Evolutionary conservation across 2,888 invertebrate species (phyloP).

Genomic region (Oxyscelio sp.): DNA sequence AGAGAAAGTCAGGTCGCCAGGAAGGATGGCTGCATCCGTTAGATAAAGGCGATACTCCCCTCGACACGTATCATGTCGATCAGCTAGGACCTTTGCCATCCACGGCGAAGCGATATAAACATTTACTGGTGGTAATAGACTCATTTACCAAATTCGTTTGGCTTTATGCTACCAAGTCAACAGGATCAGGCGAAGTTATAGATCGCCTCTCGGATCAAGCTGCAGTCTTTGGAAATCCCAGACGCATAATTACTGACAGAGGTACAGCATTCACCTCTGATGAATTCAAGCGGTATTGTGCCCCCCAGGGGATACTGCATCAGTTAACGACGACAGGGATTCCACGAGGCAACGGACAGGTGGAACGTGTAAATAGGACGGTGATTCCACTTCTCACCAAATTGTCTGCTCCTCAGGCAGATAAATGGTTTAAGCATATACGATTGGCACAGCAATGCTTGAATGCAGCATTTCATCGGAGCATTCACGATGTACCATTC

Average conservation of each 20-base stretch:
- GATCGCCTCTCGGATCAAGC: neutral
- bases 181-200: neutral
- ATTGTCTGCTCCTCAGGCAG: slow-evolving; percentile 4
- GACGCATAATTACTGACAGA: neutral
- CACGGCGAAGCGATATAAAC: neutral
- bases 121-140: neutral
- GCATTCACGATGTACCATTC: neutral
- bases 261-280: neutral
- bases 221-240: neutral
- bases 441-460: neutral
- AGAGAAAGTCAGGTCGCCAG: neutral
- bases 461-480: neutral
- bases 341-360: neutral
- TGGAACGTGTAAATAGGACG: slow-evolving; percentile 5
- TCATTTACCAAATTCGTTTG: neutral
- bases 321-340: neutral
- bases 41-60: neutral
- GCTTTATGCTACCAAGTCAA: neutral
- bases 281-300: no score
- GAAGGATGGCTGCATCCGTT: neutral
- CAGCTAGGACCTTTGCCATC: neutral
- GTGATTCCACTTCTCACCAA: slow-evolving; percentile 3
- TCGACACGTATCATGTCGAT: neutral
- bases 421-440: slow-evolving; percentile 8
- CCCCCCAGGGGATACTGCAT: neutral